Percentiles rank a stretch among this genome's conserved stretches.
phyloP scores from a whole-genome alignment of 2,797 vertebrate species.

The Thamnophis elegans region DNA sequence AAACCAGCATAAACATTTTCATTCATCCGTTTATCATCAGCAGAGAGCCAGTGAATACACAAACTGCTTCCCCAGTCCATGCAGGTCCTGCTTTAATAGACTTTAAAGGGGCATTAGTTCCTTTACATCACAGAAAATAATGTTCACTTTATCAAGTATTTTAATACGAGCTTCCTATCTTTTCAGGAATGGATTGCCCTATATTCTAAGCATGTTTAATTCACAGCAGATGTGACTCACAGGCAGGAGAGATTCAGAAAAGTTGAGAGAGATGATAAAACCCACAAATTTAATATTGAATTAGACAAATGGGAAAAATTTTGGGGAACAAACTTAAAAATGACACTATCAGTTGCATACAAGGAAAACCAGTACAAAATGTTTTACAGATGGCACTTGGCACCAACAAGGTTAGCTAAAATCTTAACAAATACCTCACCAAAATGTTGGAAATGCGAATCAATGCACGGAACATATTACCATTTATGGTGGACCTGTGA shows the following conservation, averaged over 20 bases:
- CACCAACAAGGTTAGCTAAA: too few species aligned
- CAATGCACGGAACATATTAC: too few species aligned
- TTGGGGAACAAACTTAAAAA: too few species aligned
- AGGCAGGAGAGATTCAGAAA: not conserved
- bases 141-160: slow-evolving; percentile 67
- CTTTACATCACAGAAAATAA: slow-evolving; percentile 69
- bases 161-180: slow-evolving; percentile 53
- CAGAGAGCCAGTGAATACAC: slow-evolving; percentile 75
- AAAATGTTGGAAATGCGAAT: too few species aligned
- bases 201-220: slow-evolving; percentile 39
- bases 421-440: too few species aligned
- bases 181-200: slow-evolving; percentile 46
- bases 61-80: slow-evolving; percentile 71
- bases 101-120: slow-evolving; percentile 72
- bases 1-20: slow-evolving; percentile 80
- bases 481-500: too few species aligned
- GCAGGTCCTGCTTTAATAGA: slow-evolving; percentile 75
- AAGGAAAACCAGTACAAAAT: too few species aligned
- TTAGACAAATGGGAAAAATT: too few species aligned
- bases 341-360: too few species aligned
- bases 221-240: slow-evolving; percentile 7
- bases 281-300: too few species aligned
- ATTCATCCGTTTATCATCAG: slow-evolving; percentile 78
- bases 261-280: not conserved
- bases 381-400: too few species aligned